These are phyloP conservation scores for Cistogaster globosa DNA, from an alignment of 2,888 invertebrate species.

Conservation along the genomic window DNA sequence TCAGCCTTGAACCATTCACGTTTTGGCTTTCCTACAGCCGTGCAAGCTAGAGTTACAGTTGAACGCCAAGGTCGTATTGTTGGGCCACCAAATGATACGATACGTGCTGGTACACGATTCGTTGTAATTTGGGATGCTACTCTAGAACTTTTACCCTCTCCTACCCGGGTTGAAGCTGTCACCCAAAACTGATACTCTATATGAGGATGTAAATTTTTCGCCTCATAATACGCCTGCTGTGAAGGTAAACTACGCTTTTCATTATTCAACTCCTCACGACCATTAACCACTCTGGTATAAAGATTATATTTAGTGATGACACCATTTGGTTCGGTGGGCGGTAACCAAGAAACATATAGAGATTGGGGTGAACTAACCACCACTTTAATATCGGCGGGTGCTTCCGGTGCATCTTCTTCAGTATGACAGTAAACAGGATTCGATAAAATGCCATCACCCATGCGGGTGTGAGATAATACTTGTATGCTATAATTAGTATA, in stretches of 20 bases:
- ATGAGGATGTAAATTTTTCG: conserved; percentile 87
- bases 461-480: conserved; percentile 90
- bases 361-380: conserved; percentile 89
- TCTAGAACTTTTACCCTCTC: conserved; percentile 89
- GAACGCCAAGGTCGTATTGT: conserved; percentile 88
- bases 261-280: conserved; percentile 87
- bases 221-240: conserved; percentile 87
- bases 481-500: conserved; percentile 92
- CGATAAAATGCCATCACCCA: conserved; percentile 89
- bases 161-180: conserved; percentile 89
- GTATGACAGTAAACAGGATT: conserved; percentile 89
- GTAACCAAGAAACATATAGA: conserved; percentile 90
- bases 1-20: conserved; percentile 87
- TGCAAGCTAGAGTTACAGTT: conserved; percentile 86
- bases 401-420: conserved; percentile 91
- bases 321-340: conserved; percentile 90
- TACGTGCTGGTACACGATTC: conserved; percentile 87
- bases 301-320: conserved; percentile 89
- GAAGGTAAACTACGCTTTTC: conserved; percentile 87
- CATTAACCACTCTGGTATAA: conserved; percentile 88
- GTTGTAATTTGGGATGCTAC: conserved; percentile 88
- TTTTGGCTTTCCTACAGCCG: conserved; percentile 87
- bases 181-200: conserved; percentile 92
- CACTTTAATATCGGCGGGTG: conserved; percentile 91
- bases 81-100: conserved; percentile 88